These are phyloP conservation scores for Dasysyrphus albostriatus DNA, from an alignment of 2,888 invertebrate genomes.

Conservation along the genomic window DNA sequence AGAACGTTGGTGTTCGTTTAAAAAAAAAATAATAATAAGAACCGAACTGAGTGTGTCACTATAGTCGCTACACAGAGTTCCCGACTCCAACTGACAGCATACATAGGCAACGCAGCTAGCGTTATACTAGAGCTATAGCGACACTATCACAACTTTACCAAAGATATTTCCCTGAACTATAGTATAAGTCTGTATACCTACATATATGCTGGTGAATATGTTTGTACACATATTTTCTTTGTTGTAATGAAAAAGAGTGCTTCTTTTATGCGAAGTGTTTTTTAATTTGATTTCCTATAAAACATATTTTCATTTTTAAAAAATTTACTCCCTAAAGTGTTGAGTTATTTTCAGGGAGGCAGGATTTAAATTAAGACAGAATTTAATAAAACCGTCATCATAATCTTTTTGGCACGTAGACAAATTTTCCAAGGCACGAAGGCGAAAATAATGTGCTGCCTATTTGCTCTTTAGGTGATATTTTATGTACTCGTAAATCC, in stretches of 20 bases:
- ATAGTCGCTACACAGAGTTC: constrained; percentile 11
- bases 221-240: background rate
- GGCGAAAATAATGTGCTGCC: background rate
- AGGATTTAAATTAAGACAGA: constrained; percentile 21
- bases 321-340: background rate
- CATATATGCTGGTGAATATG: too few species aligned
- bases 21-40: background rate
- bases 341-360: constrained; percentile 11
- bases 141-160: constrained; percentile 3
- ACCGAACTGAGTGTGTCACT: constrained; percentile 43
- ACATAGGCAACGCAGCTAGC: constrained; percentile 36
- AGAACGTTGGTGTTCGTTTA: background rate
- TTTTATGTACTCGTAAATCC: background rate
- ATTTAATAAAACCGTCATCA: constrained; percentile 54
- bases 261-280: constrained; percentile 36
- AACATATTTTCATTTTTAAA: constrained; percentile 16
- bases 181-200: background rate
- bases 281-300: constrained; percentile 59
- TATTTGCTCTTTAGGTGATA: background rate
- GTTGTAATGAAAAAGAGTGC: background rate
- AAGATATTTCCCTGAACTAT: background rate
- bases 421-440: constrained; percentile 1
- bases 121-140: background rate
- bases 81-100: constrained; percentile 64
- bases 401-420: constrained; percentile 17